phyloP scores from a whole-genome alignment of 2,797 vertebrate species.

The Gephyroberyx darwinii region DNA sequence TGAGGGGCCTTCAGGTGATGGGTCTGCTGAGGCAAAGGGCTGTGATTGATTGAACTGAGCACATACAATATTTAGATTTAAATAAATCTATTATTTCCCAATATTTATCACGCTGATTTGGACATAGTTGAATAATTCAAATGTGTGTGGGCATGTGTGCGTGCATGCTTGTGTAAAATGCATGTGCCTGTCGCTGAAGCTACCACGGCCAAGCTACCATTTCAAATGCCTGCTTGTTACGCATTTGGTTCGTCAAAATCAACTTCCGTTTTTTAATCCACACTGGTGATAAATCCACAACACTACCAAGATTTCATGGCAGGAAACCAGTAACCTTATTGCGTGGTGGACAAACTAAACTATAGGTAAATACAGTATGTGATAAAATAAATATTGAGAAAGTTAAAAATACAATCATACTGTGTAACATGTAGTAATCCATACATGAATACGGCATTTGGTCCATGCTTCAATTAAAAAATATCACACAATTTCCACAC shows the following conservation, averaged over 20 bases:
- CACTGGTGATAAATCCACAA: background rate
- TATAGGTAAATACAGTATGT: background rate
- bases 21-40: too few species aligned
- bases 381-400: slow-evolving; percentile 22
- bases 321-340: background rate
- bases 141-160: slow-evolving; percentile 20
- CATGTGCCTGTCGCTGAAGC: slow-evolving; percentile 3
- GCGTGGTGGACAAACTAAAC: background rate
- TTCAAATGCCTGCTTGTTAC: slow-evolving; percentile 12
- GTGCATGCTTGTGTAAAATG: slow-evolving; percentile 28
- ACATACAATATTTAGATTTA: too few species aligned
- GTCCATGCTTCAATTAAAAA: slow-evolving; percentile 15
- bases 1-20: too few species aligned
- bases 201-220: background rate
- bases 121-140: slow-evolving; percentile 21
- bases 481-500: slow-evolving; percentile 24
- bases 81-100: background rate
- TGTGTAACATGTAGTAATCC: background rate
- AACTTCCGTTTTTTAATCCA: slow-evolving; percentile 20
- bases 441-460: slow-evolving; percentile 28
- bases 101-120: slow-evolving; percentile 20
- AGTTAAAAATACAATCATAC: background rate
- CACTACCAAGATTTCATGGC: background rate
- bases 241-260: slow-evolving; percentile 5
- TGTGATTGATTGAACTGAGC: too few species aligned